Evolutionary conservation across 1,140 invertebrate species (phyloP), one percentile per base, ranked within the genome.

Genomic region (Formica selysi): DNA sequence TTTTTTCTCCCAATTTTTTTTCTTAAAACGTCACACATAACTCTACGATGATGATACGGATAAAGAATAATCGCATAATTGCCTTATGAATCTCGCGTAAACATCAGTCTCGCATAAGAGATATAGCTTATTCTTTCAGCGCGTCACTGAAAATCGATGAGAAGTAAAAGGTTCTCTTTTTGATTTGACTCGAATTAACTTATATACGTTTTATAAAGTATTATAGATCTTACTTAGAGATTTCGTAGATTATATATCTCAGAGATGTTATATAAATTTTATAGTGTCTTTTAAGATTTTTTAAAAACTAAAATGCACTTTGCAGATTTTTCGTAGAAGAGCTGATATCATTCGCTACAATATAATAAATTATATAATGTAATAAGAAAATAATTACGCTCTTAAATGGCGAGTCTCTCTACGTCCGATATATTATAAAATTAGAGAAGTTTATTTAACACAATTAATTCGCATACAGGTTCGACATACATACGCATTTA

Each of bases 11-110:
- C 54, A 74, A 48, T 4, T 32, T 32, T 32, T 32, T 32, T 32
- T 32, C n/a, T 61, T 22, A 36, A 61, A 81, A 81, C n/a, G 13
- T 68, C 29, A 32, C 26, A 61, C 26, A 32, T 44, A 74, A 83
- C 73, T 29, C 26, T 61, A 62, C 11, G 13, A 83, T 32, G n/a
- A 61, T 44, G 26, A n/a, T 73, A 59, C 13, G 22, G 2, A 1
- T 61, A 10, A 80, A 70, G 29, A 73, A 73, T 38, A 57, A 26
- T 44, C 11, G 38, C 32, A 57, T 16, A 51, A 51, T 59, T 5
- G 8, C 11, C n/a, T 38, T 19, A n/a, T 51, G 44, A 48, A 19
- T 51, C 16, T 51, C 48, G 70, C 19, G 41, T 57, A 32, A 73
- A n/a, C 59, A 8, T 71, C 36, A 67, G 6, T 71, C 67, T 73